Conservation (phyloP, 2,888 invertebrate genomes). For the Ernsta delagoae region DNA sequence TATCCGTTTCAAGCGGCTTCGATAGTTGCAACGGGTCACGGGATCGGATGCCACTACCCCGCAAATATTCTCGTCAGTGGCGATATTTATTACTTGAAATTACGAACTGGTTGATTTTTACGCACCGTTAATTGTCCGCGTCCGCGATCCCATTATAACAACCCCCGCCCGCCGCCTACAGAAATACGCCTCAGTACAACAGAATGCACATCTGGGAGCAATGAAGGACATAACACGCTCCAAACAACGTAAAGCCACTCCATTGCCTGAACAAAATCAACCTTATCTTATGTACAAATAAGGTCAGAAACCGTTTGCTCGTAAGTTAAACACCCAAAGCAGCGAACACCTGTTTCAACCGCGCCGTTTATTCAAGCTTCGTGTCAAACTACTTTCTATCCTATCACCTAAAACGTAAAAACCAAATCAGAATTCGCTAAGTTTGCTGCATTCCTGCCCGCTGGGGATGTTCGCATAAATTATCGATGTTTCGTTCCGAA, state of each 20-base stretch:
- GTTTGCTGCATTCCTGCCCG: slow-evolving; percentile 72
- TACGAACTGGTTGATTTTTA: slow-evolving; percentile 49
- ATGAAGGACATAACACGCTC: slow-evolving; percentile 55
- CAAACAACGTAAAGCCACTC: slow-evolving; percentile 50
- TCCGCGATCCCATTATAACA: slow-evolving; percentile 65
- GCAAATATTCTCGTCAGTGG: not conserved
- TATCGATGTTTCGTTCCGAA: slow-evolving; percentile 79
- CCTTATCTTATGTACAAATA: slow-evolving; percentile 48
- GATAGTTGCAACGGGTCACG: too few relatives aligned
- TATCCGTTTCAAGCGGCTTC: too few relatives aligned
- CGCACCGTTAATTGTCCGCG: slow-evolving; percentile 71
- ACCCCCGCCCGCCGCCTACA: slow-evolving; percentile 53
- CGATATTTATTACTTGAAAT: slow-evolving; percentile 35
- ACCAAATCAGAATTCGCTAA: slow-evolving; percentile 19
- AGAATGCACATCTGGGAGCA: slow-evolving; percentile 83
- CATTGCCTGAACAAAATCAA: slow-evolving; percentile 42
- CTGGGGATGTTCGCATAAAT: slow-evolving; percentile 84
- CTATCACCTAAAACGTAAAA: slow-evolving; percentile 36
- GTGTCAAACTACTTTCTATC: slow-evolving; percentile 46
- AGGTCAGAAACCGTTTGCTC: slow-evolving; percentile 40
- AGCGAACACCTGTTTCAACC: slow-evolving; percentile 82
- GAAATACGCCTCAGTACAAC: slow-evolving; percentile 69
- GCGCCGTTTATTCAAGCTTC: slow-evolving; percentile 62
- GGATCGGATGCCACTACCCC: too few relatives aligned
- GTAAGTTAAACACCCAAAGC: slow-evolving; percentile 57